Conservation (phyloP, 64 coral and sea anemone species). For the Pocillopora verrucosa region DNA sequence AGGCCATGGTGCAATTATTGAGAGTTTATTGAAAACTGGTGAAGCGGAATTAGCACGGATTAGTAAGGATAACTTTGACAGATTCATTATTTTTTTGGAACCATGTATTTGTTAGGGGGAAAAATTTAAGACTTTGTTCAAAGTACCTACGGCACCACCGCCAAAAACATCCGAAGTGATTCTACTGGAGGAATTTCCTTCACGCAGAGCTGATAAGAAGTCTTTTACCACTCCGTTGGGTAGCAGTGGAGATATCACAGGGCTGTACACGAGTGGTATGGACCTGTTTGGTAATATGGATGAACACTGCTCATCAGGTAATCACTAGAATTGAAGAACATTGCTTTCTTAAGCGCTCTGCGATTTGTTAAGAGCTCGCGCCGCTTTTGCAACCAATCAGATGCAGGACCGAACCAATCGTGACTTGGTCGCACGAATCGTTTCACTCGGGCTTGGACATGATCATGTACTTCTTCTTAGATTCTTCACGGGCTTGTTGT, state of each 20-base stretch:
- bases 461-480: too few species aligned
- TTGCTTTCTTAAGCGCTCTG: not conserved
- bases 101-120: not conserved
- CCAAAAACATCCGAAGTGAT: conserved; percentile 38
- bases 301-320: not conserved
- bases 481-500: too few species aligned
- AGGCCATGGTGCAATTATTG: too few species aligned
- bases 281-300: conserved; percentile 40
- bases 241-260: conserved; percentile 26
- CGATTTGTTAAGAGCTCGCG: not conserved
- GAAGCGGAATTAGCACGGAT: too few species aligned
- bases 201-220: not conserved
- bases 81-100: not conserved
- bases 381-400: too few species aligned
- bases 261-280: conserved; percentile 40
- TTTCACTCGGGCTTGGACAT: too few species aligned
- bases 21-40: too few species aligned
- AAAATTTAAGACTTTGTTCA: conserved; percentile 35
- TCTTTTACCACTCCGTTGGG: conserved; percentile 13
- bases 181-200: conserved; percentile 11
- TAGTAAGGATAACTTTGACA: not conserved
- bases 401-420: too few species aligned
- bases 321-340: not conserved
- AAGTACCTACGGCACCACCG: conserved; percentile 47
- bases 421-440: too few species aligned